Conservation (phyloP, 1,140 invertebrate genomes). For the Drosophila arawakana region DNA sequence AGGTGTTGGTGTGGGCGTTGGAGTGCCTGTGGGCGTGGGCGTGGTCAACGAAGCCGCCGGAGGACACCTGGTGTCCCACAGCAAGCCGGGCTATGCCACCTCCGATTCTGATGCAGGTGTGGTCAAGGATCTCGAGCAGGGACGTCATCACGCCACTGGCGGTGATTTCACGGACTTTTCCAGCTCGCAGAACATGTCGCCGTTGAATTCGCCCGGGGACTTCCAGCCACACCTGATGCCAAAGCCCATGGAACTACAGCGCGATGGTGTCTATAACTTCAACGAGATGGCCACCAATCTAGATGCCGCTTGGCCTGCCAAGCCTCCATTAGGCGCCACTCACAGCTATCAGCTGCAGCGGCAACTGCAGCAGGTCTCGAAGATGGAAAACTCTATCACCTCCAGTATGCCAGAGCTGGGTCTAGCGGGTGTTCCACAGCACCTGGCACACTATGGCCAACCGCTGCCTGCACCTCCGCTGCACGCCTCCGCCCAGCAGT, state of each 20-base stretch:
- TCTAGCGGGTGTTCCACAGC: slow-evolving; percentile 17
- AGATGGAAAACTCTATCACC: slow-evolving; percentile 72
- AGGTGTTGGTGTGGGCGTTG: no score
- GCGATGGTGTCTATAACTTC: slow-evolving; percentile 79
- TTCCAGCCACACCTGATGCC: slow-evolving; percentile 75
- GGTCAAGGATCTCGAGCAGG: slow-evolving; percentile 74
- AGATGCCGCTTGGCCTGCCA: slow-evolving; percentile 74
- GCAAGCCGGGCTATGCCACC: slow-evolving; percentile 69
- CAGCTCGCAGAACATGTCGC: slow-evolving; percentile 80
- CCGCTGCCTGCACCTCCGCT: slow-evolving; percentile 43
- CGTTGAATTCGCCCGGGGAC: slow-evolving; percentile 76
- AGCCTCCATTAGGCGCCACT: slow-evolving; percentile 56
- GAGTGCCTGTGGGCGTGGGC: slow-evolving; percentile 59
- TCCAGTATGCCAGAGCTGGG: slow-evolving; percentile 79
- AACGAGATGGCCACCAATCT: slow-evolving; percentile 81
- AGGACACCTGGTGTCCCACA: slow-evolving; percentile 46
- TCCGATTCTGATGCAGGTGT: slow-evolving; percentile 79
- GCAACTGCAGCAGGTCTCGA: slow-evolving; percentile 65
- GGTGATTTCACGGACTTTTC: slow-evolving; percentile 79
- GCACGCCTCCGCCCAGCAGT: slow-evolving; percentile 61
- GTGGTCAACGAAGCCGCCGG: slow-evolving; percentile 18
- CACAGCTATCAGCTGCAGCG: slow-evolving; percentile 74
- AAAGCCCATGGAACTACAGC: slow-evolving; percentile 78
- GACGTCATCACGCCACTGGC: slow-evolving; percentile 18
- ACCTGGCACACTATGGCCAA: slow-evolving; percentile 20